Evolutionary conservation across 1,140 invertebrate species (phyloP).

Genomic region (Heliconius congener): DNA sequence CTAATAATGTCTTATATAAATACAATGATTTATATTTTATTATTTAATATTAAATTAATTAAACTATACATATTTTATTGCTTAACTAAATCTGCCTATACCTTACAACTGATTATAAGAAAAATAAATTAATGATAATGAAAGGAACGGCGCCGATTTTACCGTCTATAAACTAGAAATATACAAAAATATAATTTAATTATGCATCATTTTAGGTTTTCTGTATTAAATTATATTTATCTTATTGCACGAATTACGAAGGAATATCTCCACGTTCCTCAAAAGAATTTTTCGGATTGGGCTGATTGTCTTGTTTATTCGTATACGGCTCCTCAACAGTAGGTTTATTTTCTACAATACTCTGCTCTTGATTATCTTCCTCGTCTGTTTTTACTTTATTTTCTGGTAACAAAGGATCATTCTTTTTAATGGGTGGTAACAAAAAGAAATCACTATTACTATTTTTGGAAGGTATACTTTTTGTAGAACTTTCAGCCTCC

Average conservation of each 20-base stretch:
- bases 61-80: background rate
- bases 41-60: no score
- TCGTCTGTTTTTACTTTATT: background rate
- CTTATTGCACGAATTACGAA: background rate
- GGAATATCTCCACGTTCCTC: conserved; percentile 2
- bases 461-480: background rate
- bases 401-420: background rate
- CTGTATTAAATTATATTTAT: background rate
- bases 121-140: no score
- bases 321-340: background rate
- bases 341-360: background rate
- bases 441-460: background rate
- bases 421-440: background rate
- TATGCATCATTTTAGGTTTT: background rate
- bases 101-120: no score
- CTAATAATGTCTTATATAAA: no score
- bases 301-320: background rate
- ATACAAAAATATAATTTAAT: no score
- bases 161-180: no score
- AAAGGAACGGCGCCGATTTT: no score
- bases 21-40: no score
- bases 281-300: background rate
- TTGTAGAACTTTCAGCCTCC: background rate
- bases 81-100: background rate
- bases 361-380: background rate